Percentiles rank a stretch among this genome's conserved stretches.
These are phyloP conservation scores for Nicator chloris DNA, from an alignment of 2,113 vertebrate species.

Conservation along the genomic window DNA sequence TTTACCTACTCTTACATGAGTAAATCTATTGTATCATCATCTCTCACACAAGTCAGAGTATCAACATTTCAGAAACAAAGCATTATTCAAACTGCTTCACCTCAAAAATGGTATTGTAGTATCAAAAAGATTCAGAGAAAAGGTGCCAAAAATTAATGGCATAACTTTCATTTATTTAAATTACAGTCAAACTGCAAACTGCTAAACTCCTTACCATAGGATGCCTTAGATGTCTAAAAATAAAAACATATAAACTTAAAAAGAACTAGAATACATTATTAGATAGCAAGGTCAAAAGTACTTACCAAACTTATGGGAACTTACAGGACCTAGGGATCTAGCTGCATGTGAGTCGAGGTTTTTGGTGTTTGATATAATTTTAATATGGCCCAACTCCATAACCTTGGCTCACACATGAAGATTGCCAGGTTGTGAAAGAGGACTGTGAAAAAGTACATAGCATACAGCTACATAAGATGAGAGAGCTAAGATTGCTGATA, in stretches of 20 bases:
- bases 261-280: not conserved
- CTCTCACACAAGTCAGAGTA: not conserved
- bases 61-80: not conserved
- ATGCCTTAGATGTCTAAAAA: not conserved
- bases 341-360: not conserved
- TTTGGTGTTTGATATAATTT: not conserved
- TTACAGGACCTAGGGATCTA: not conserved
- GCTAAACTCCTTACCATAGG: not conserved
- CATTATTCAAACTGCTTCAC: not conserved
- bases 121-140: not conserved
- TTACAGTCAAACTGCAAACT: not conserved
- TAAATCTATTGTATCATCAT: not conserved
- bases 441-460: not conserved
- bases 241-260: not conserved
- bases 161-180: not conserved
- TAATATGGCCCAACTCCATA: not conserved
- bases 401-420: not conserved
- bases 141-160: not conserved
- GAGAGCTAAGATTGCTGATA: not conserved
- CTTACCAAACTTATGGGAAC: not conserved
- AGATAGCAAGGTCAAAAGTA: not conserved
- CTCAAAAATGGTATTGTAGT: not conserved
- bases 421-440: not conserved
- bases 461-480: not conserved
- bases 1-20: not conserved